These are phyloP conservation scores for Mastomys natalensis DNA, from an alignment of 2,113 vertebrate genomes.

Conservation along the genomic window DNA sequence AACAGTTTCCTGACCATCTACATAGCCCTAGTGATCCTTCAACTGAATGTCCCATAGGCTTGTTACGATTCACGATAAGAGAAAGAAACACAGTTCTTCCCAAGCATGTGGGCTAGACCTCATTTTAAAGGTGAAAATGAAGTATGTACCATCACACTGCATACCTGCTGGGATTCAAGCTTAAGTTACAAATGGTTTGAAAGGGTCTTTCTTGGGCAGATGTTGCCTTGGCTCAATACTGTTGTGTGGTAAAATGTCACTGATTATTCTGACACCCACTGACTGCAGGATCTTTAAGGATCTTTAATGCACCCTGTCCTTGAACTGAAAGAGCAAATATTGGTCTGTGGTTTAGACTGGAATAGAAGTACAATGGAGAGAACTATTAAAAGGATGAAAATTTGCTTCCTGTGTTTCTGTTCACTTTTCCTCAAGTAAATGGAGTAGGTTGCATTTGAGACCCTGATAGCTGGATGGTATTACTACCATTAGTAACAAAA, in stretches of 20 bases:
- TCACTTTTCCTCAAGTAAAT: not conserved
- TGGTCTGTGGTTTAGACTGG: not conserved
- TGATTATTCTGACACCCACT: slow-evolving; percentile 4
- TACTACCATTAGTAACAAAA: not conserved
- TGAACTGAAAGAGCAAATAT: not conserved
- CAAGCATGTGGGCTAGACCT: not conserved
- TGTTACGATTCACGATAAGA: not conserved
- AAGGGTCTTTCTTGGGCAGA: slow-evolving; percentile 44
- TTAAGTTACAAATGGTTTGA: slow-evolving; percentile 64
- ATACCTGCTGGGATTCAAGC: slow-evolving; percentile 62
- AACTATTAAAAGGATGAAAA: not conserved
- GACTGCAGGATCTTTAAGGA: not conserved
- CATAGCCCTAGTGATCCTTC: not conserved
- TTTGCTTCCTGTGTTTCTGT: not conserved
- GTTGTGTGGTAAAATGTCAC: slow-evolving; percentile 23
- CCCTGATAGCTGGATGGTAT: not conserved
- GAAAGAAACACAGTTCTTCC: not conserved
- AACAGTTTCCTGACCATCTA: not conserved
- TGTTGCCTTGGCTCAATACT: not conserved
- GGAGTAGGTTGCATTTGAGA: not conserved
- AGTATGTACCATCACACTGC: not conserved
- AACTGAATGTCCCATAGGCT: not conserved
- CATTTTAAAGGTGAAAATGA: slow-evolving; percentile 53
- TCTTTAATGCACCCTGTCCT: not conserved
- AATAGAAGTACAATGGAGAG: not conserved